Evolutionary conservation across 2,797 vertebrate genomes (phyloP).

Genomic region (Pangasius mekongensis): DNA sequence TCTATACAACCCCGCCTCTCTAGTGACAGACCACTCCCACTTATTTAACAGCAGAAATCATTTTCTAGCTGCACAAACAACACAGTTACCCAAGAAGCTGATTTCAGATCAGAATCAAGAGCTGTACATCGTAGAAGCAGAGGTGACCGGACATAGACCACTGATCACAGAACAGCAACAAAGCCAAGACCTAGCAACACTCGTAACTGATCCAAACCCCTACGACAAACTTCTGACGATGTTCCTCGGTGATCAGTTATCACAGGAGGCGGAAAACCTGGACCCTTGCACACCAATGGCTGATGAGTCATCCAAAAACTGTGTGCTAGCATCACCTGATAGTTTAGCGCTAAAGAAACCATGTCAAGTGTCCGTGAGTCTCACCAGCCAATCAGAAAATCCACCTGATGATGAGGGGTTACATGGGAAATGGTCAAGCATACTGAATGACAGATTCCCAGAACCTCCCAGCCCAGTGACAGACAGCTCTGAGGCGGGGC

Average conservation of each 20-base stretch:
- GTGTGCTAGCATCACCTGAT: slow-evolving; percentile 45
- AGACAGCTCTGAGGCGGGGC: slow-evolving; percentile 61
- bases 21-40: slow-evolving; percentile 40
- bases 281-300: slow-evolving; percentile 15
- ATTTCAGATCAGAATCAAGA: slow-evolving; percentile 28
- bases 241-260: slow-evolving; percentile 57
- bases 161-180: slow-evolving; percentile 5
- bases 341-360: slow-evolving; percentile 57
- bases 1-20: slow-evolving; percentile 56
- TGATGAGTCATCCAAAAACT: slow-evolving; percentile 46
- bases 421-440: slow-evolving; percentile 67
- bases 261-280: slow-evolving; percentile 33
- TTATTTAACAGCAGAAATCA: slow-evolving; percentile 49
- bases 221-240: slow-evolving; percentile 67
- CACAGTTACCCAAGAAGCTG: slow-evolving; percentile 37
- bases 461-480: slow-evolving; percentile 61
- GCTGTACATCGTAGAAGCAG: slow-evolving; percentile 1
- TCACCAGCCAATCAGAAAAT: slow-evolving; percentile 47
- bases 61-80: slow-evolving; percentile 28
- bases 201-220: slow-evolving; percentile 57
- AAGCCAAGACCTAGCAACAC: background rate
- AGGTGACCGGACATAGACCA: background rate
- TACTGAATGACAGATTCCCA: slow-evolving; percentile 57
- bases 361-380: slow-evolving; percentile 49
- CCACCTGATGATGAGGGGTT: slow-evolving; percentile 45